Conservation (phyloP, 1,140 invertebrate genomes). For the Panagrolaimus sp. region DNA sequence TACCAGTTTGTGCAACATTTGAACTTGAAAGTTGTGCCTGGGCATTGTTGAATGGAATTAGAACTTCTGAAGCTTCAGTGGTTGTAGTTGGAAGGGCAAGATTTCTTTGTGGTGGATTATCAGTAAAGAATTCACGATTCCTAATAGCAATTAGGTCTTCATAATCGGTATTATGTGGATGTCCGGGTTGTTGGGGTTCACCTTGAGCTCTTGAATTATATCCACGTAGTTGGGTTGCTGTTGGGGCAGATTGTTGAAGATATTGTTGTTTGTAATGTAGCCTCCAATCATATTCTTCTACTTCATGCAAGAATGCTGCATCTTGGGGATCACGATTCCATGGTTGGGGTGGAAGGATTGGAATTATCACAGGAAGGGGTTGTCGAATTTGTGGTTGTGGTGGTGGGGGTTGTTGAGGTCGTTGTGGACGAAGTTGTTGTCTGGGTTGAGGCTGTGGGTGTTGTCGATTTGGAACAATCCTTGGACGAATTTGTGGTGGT, state of each 20-base stretch:
- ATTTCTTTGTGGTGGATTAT: conserved; percentile 3
- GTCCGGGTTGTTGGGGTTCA: not conserved
- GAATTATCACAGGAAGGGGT: not conserved
- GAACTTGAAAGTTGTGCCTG: not conserved
- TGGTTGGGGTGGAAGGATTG: not conserved
- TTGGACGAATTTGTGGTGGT: not conserved
- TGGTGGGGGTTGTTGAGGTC: not conserved
- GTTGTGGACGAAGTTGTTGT: not conserved
- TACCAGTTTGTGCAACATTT: not conserved
- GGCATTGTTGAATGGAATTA: not conserved
- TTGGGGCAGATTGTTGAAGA: not conserved
- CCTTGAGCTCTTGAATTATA: not conserved
- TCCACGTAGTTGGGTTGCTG: not conserved
- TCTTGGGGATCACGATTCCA: not conserved
- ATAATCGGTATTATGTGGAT: not conserved
- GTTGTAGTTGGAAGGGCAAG: not conserved
- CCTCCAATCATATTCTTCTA: conserved; percentile 14
- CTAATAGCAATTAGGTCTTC: not conserved
- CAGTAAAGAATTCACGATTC: not conserved
- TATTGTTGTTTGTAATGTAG: not conserved
- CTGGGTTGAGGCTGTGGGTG: not conserved
- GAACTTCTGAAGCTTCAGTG: not conserved
- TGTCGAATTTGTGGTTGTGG: not conserved
- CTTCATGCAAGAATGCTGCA: not conserved
- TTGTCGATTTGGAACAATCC: not conserved